phyloP scores from a whole-genome alignment of 2,113 vertebrate genomes.

The Sclerurus mexicanus region DNA sequence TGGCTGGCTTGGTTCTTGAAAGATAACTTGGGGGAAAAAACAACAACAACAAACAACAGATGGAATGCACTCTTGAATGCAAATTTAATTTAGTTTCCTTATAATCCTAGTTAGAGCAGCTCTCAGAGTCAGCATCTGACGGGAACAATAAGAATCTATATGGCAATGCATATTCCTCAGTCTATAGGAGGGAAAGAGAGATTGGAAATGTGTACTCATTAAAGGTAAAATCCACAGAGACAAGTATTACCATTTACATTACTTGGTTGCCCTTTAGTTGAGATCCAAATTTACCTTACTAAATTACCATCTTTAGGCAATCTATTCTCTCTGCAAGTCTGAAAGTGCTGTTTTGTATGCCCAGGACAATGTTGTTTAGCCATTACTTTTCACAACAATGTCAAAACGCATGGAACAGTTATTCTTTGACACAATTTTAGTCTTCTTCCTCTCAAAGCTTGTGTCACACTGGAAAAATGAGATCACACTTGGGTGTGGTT shows the following conservation, averaged over 20 bases:
- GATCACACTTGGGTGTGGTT: not conserved
- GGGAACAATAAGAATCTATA: not conserved
- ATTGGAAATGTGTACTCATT: not conserved
- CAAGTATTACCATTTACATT: not conserved
- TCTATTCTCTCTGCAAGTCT: not conserved
- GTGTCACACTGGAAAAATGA: not conserved
- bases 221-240: constrained; percentile 32
- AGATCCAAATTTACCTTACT: not conserved
- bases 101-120: not conserved
- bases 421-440: not conserved
- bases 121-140: not conserved
- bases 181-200: not conserved
- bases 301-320: not conserved
- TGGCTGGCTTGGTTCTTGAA: not conserved
- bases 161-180: not conserved
- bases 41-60: not conserved
- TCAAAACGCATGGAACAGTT: not conserved
- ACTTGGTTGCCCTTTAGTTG: not conserved
- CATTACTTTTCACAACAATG: not conserved
- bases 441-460: not conserved
- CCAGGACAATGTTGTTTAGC: not conserved
- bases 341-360: not conserved
- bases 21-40: not conserved
- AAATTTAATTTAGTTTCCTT: not conserved
- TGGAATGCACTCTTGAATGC: not conserved